These are phyloP conservation scores for Porites rus DNA, from an alignment of 92 coral and sea anemone species.

Conservation along the genomic window DNA sequence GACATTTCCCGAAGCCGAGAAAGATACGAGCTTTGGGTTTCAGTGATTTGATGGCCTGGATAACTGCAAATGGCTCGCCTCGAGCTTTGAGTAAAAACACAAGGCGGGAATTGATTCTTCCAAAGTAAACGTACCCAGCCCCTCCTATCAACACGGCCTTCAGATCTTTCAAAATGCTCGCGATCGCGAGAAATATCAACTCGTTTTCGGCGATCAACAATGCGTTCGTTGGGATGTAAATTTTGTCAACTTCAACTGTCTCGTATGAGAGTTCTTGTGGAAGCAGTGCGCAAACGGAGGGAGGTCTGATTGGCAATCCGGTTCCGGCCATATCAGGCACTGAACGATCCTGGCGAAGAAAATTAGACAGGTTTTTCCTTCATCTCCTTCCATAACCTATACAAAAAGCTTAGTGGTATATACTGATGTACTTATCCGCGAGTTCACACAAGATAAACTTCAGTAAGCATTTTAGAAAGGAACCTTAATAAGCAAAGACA, in stretches of 20 bases:
- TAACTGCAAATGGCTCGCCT: slow-evolving; percentile 7
- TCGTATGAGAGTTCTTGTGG: slow-evolving; percentile 23
- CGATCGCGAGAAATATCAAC: slow-evolving; percentile 25
- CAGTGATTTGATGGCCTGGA: slow-evolving; percentile 9
- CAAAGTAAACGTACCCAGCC: slow-evolving; percentile 39
- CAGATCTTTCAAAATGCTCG: slow-evolving; percentile 29
- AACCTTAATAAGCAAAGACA: too few species aligned
- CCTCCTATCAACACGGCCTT: slow-evolving; percentile 28
- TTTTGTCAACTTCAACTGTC: slow-evolving; percentile 30
- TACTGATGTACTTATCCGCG: too few species aligned
- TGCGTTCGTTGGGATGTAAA: slow-evolving; percentile 42
- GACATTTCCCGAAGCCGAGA: slow-evolving; percentile 38
- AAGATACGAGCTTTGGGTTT: slow-evolving; percentile 35
- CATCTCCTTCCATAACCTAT: too few species aligned
- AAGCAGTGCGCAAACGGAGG: slow-evolving; percentile 17
- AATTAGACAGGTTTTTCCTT: neutral
- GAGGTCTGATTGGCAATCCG: slow-evolving; percentile 25
- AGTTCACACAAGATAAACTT: too few species aligned
- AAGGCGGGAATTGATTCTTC: slow-evolving; percentile 7
- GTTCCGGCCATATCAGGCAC: neutral
- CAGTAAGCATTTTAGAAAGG: too few species aligned
- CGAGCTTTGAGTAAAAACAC: slow-evolving; percentile 39
- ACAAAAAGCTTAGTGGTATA: too few species aligned
- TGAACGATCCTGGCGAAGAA: neutral
- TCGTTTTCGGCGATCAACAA: slow-evolving; percentile 51